Conservation (phyloP, 1,140 invertebrate genomes). For the Pogonus chalceus region DNA sequence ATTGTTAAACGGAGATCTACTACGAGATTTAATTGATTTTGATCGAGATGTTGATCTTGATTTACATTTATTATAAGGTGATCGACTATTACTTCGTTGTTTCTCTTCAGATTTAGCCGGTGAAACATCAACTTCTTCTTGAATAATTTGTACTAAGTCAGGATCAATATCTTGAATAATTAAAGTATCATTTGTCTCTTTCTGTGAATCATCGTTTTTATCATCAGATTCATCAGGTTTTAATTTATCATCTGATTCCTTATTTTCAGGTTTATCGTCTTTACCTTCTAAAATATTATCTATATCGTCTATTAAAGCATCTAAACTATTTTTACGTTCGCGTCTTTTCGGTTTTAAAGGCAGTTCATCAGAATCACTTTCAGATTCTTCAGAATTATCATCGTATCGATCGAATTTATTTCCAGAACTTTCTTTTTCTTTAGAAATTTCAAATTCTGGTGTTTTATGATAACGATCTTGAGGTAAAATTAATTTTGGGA, state of each 20-base stretch:
- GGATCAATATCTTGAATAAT: not conserved
- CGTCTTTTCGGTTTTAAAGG: not conserved
- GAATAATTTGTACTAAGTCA: not conserved
- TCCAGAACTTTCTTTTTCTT: constrained; percentile 11
- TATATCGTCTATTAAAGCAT: constrained; percentile 32
- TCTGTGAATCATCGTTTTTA: not conserved
- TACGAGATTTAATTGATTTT: constrained; percentile 8
- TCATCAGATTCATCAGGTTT: not conserved
- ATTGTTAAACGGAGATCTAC: constrained; percentile 3
- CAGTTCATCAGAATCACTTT: constrained; percentile 26
- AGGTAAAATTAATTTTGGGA: constrained; percentile 21
- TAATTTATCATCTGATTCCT: constrained; percentile 1
- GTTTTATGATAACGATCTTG: constrained; percentile 25
- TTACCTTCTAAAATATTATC: constrained; percentile 32
- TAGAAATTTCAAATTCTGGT: not conserved
- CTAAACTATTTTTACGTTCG: constrained; percentile 24
- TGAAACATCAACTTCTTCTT: not conserved
- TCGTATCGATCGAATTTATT: constrained; percentile 33
- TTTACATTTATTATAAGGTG: not conserved
- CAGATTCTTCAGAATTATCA: constrained; percentile 28
- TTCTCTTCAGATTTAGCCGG: not conserved
- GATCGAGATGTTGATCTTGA: not conserved
- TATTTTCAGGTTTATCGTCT: constrained; percentile 10
- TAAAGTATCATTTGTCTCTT: not conserved
- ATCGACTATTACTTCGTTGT: not conserved